Evolutionary conservation across 2,113 vertebrate genomes (phyloP).

Genomic region (Danionella cerebrum): DNA sequence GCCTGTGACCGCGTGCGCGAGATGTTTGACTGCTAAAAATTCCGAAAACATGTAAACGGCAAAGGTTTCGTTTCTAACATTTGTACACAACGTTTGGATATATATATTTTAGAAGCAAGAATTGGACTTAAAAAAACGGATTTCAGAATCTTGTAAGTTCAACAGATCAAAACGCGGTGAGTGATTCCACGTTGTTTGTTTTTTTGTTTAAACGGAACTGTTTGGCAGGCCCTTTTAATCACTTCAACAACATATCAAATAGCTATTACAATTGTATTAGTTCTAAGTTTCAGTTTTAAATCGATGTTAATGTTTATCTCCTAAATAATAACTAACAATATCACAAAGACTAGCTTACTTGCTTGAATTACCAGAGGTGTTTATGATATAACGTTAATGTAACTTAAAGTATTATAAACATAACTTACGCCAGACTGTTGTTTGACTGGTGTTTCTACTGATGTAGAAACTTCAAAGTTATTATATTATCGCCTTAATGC

Average conservation of each 20-base stretch:
- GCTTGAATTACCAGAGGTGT: too few relatives aligned
- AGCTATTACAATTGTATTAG: too few relatives aligned
- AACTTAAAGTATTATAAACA: too few relatives aligned
- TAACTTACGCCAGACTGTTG: too few relatives aligned
- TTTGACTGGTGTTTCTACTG: too few relatives aligned
- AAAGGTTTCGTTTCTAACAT: not conserved
- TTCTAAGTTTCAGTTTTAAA: too few relatives aligned
- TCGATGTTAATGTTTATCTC: not conserved
- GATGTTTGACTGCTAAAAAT: not conserved
- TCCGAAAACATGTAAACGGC: not conserved
- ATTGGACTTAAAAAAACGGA: not conserved
- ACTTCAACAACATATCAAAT: too few relatives aligned
- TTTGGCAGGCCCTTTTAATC: not conserved
- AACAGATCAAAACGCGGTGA: slow-evolving; percentile 7
- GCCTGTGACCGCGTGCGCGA: not conserved
- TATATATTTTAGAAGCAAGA: too few relatives aligned
- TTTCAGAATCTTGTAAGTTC: not conserved
- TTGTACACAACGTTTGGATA: not conserved
- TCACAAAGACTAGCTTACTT: too few relatives aligned
- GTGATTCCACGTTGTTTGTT: slow-evolving; percentile 18
- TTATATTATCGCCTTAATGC: not conserved
- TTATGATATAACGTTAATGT: too few relatives aligned
- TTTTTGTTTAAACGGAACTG: not conserved
- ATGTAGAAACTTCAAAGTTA: not conserved
- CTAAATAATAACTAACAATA: not conserved